Base-by-base conservation (phyloP, 2,113 vertebrate genomes). In the Chaenogobius annularis region DNA sequence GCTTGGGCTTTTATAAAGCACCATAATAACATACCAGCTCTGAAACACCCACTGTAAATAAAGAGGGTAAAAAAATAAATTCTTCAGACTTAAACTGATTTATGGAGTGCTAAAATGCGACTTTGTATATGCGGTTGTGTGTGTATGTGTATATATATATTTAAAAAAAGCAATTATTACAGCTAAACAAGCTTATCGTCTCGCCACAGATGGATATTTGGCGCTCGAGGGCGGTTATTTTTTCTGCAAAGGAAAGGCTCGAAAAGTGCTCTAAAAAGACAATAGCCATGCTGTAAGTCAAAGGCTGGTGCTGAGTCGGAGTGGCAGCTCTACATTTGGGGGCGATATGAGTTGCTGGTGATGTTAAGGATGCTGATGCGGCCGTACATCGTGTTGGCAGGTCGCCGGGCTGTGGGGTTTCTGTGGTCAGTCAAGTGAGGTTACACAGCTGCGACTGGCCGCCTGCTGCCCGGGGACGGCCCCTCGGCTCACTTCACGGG, bases 391-490 rank as follows among this genome's bases (percentile, higher is more conserved):
- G 47, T 43, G 76, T 77, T 83, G 69, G n/a, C 81, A 77, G 88
- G 84, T 86, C 79, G 77, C 54, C 0, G 59, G 26, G 71, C 83
- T 20, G 68, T 46, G 0, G 72, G 61, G 80, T 80, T 70, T 12
- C 11, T 0, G 63, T 0, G 55, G 68, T 69, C 75, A 74, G 85
- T 80, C 79, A 70, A 22, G 17, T 58, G 67, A 62, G 78, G 83
- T 81, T 87, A 80, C 83, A n/a, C 79, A 81, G 77, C 84, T 83
- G 75, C 88, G 88, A 89, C 82, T 69, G 87, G 80, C 77, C 7
- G 17, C 59, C 26, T 62, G 50, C 4, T 66, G 82, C 83, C 75
- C 74, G 0, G 40, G 75, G 81, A 12, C 65, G 11, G 15, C 23
- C 62, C 66, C 75, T 61, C 55, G 37, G 3, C 22, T 77, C 61